phyloP scores from a whole-genome alignment of 2,113 vertebrate genomes.

The Callithrix jacchus region DNA sequence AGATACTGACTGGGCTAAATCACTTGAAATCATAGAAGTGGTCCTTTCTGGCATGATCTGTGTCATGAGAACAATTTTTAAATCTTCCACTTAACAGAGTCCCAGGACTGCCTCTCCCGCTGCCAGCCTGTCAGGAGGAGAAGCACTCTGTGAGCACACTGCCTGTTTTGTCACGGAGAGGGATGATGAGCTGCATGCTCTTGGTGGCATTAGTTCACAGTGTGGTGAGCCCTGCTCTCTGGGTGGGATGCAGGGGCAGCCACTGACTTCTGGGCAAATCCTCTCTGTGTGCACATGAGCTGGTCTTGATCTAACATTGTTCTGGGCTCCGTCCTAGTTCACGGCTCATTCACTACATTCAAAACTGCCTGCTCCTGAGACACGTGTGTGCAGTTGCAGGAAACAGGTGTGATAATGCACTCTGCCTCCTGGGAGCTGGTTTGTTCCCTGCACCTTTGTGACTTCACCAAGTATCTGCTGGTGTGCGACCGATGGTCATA shows the following conservation, averaged over 20 bases:
- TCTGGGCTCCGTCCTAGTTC: not conserved
- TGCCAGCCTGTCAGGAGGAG: rapidly evolving
- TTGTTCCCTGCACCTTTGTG: not conserved
- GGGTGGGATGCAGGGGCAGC: not conserved
- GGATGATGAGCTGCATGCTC: not conserved
- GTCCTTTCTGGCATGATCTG: not conserved
- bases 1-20: not conserved
- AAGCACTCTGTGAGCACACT: not conserved
- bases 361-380: not conserved
- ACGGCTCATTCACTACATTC: not conserved
- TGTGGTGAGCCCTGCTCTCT: not conserved
- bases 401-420: rapidly evolving
- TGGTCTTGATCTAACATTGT: not conserved
- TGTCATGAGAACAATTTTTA: not conserved
- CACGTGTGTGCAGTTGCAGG: rapidly evolving
- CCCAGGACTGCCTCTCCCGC: rapidly evolving
- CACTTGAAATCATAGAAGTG: not conserved
- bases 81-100: not conserved
- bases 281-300: not conserved
- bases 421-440: rapidly evolving
- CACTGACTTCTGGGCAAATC: rapidly evolving
- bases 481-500: rapidly evolving
- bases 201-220: rapidly evolving
- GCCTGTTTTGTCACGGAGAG: rapidly evolving
- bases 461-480: not conserved